A percentile compares a stretch with the other conserved stretches of the same genome.
phyloP scores from a whole-genome alignment of 2,113 vertebrate genomes.

The Stigmatopora nigra region DNA sequence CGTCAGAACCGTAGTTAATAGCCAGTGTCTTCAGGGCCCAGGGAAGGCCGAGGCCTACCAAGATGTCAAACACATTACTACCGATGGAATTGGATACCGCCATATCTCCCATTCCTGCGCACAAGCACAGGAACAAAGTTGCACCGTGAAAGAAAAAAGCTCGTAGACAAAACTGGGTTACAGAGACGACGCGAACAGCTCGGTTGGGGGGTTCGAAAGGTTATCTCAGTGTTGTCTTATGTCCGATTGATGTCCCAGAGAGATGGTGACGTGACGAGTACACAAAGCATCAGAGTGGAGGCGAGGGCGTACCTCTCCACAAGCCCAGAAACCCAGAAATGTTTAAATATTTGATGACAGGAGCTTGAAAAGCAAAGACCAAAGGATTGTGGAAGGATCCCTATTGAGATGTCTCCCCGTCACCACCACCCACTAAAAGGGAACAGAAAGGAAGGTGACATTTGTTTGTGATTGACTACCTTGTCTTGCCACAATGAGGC shows the following conservation, averaged over 20 bases:
- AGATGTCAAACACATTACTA: constrained; percentile 96
- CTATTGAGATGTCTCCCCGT: constrained; percentile 5
- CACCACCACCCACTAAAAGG: neutral
- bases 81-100: constrained; percentile 95
- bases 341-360: constrained; percentile 50
- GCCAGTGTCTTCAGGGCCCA: constrained; percentile 90
- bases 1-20: constrained; percentile 86
- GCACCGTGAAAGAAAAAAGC: neutral
- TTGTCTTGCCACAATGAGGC: constrained; percentile 94
- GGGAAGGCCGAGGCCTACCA: constrained; percentile 89
- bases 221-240: constrained; percentile 1
- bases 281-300: neutral
- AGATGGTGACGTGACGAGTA: constrained; percentile 8
- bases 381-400: constrained; percentile 32
- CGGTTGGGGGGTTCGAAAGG: neutral
- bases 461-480: constrained; percentile 60
- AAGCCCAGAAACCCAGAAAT: constrained; percentile 5
- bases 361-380: constrained; percentile 45
- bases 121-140: neutral
- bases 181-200: constrained; percentile 6
- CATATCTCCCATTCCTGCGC: constrained; percentile 92
- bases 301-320: neutral
- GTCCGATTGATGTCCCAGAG: neutral
- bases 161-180: neutral
- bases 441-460: neutral